Percentiles rank a stretch among this genome's conserved stretches.
Evolutionary conservation across 2,888 invertebrate genomes (phyloP).

Genomic region (Metalampra italica): DNA sequence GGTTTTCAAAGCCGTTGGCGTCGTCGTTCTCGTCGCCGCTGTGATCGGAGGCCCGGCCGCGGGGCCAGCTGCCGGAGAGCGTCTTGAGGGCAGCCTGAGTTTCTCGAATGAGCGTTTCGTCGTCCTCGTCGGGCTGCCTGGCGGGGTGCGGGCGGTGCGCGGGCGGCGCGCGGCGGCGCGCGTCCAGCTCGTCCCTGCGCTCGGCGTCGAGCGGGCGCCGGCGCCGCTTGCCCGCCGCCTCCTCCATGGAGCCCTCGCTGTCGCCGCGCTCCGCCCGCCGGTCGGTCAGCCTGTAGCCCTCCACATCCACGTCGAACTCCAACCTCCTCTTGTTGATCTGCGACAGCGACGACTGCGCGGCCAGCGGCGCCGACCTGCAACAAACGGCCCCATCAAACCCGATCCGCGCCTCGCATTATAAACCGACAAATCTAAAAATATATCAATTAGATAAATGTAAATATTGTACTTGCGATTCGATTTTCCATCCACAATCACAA

Average conservation of each 20-base stretch:
- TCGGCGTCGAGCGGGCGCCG: conserved; percentile 72
- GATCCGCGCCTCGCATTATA: conserved; percentile 22
- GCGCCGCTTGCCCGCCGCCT: conserved; percentile 58
- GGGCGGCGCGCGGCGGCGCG: conserved; percentile 42
- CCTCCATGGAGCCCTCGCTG: conserved; percentile 68
- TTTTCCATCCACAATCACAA: conserved; percentile 78
- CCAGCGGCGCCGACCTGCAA: conserved; percentile 75
- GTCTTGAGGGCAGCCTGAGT: conserved; percentile 93
- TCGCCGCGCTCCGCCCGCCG: conserved; percentile 49
- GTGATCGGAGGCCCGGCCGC: conserved; percentile 81
- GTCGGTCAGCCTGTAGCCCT: conserved; percentile 61
- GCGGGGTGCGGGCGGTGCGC: conserved; percentile 57
- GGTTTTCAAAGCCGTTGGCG: conserved; percentile 88
- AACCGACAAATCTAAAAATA: conserved; percentile 25
- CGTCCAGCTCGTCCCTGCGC: conserved; percentile 44
- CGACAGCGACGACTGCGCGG: conserved; percentile 78
- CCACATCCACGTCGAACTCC: conserved; percentile 79
- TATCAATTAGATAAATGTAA: conserved; percentile 37
- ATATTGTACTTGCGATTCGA: conserved; percentile 73
- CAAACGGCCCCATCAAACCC: conserved; percentile 45
- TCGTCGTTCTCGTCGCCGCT: conserved; percentile 85
- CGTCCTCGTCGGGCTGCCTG: conserved; percentile 78
- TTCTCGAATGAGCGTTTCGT: conserved; percentile 90
- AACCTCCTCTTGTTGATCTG: conserved; percentile 85
- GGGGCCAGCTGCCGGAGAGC: conserved; percentile 90